These are phyloP conservation scores for Gallinago solitaria DNA, from an alignment of 2,797 vertebrate species.

Conservation along the genomic window DNA sequence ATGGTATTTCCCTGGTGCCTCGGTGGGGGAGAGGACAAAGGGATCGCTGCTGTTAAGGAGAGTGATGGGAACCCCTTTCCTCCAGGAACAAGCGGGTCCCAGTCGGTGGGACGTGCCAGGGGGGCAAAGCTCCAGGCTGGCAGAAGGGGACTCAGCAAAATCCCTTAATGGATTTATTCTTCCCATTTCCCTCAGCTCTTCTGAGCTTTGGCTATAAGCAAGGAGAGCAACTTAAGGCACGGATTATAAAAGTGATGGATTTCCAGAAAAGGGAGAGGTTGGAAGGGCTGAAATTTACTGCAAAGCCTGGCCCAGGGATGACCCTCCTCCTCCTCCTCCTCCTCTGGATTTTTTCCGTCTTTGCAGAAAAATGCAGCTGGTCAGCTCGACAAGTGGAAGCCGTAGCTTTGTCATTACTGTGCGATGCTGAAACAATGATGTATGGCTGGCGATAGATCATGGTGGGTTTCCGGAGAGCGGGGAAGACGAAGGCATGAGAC, in stretches of 20 bases:
- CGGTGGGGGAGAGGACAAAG: background rate
- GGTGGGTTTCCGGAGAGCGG: slow-evolving; percentile 80
- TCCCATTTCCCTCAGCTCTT: background rate
- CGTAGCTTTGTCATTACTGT: slow-evolving; percentile 68
- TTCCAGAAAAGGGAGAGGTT: background rate
- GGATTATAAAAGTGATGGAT: slow-evolving; percentile 9
- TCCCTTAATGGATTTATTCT: background rate
- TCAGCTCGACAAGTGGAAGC: slow-evolving; percentile 74
- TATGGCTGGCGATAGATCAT: slow-evolving; percentile 79
- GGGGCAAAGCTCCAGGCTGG: background rate
- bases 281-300: slow-evolving; percentile 18
- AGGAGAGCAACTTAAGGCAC: background rate
- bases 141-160: background rate
- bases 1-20: background rate
- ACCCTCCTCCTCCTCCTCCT: slow-evolving; percentile 29
- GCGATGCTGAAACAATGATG: slow-evolving; percentile 73
- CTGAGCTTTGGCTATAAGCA: background rate
- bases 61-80: background rate
- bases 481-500: slow-evolving; percentile 73
- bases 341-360: background rate
- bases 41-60: background rate
- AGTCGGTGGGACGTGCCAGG: fast-evolving
- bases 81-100: background rate
- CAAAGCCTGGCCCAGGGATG: slow-evolving; percentile 39
- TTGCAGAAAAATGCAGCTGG: slow-evolving; percentile 66